Base-by-base conservation (phyloP, 2,113 vertebrate genomes). In the Scytalopus superciliaris region DNA sequence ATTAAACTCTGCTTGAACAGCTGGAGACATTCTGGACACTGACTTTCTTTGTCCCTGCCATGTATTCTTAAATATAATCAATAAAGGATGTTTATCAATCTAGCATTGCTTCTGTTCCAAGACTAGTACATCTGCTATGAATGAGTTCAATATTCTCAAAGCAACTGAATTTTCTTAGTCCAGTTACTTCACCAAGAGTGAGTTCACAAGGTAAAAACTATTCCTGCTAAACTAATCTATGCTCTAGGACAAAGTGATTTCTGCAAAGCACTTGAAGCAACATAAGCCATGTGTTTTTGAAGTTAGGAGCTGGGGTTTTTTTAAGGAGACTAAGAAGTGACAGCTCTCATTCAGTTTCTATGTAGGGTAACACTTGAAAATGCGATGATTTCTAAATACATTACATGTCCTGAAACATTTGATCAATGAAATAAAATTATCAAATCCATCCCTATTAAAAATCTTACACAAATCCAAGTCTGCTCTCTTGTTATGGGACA, bases 11-110 rank as follows among this genome's bases (percentile, higher is more conserved):
- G 23, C 14, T 23, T 62, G 57, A 83, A 82, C 50, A 74, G 27
- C 57, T 70, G 15, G 22, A 37, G 37, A 3, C 0, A 0, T 69
- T 88, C 75, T 64, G n/a, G 18, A 40, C 6, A 1, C 18, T 45
- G 55, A 23, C 25, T 44, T 52, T 63, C 33, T 45, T 79, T 66
- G 7, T 45, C 22, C 15, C 21, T 39, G 37, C 12, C n/a, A 39
- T 19, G 14, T 81, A 49, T 53, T 62, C 53, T 76, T 84, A 66
- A 73, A 53, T 21, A 19, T 15, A 28, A 45, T 39, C 24, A 44
- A 17, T 66, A 76, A 69, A 66, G 24, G 39, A 14, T 45, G 19
- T 74, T 69, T 81, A 24, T 42, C 50, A 37, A 14, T 14, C 28
- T 59, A 63, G 42, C 8, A 9, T n/a, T 8, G 9, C 69, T 93